Evolutionary conservation across 2,888 invertebrate genomes (phyloP).

Genomic region (Folsomia manolachei): DNA sequence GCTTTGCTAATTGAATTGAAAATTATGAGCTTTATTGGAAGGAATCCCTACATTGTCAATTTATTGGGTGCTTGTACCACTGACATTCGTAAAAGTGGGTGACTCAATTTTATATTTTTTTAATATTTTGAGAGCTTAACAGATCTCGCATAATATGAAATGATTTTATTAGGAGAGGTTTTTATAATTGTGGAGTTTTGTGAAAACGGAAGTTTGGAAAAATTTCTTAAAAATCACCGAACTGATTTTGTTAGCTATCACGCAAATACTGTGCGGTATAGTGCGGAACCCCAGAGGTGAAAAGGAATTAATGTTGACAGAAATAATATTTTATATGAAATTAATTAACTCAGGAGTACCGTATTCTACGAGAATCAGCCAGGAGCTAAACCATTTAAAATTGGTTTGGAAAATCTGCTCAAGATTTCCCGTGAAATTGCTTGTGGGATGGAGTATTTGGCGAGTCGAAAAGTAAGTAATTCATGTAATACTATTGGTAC

Average conservation of each 20-base stretch:
- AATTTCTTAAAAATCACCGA: constrained; percentile 2
- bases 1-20: constrained; percentile 19
- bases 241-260: not conserved
- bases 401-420: not conserved
- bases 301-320: not conserved
- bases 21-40: constrained; percentile 22
- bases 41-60: constrained; percentile 19
- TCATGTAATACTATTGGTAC: too few species aligned
- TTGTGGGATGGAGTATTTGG: constrained; percentile 17
- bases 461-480: constrained; percentile 11
- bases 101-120: too few species aligned
- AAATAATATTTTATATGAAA: not conserved
- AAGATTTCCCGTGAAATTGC: constrained; percentile 12
- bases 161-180: constrained; percentile 8
- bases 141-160: too few species aligned
- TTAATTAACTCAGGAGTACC: not conserved
- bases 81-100: constrained; percentile 17
- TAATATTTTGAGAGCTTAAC: too few species aligned
- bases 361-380: constrained; percentile 10
- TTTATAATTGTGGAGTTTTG: constrained; percentile 18
- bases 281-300: constrained; percentile 11
- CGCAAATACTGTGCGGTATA: not conserved
- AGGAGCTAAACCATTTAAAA: not conserved
- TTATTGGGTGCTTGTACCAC: constrained; percentile 22
- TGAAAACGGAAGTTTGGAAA: constrained; percentile 15